Base-by-base conservation (phyloP, 2,888 invertebrate genomes). In the Hartigia nigra region DNA sequence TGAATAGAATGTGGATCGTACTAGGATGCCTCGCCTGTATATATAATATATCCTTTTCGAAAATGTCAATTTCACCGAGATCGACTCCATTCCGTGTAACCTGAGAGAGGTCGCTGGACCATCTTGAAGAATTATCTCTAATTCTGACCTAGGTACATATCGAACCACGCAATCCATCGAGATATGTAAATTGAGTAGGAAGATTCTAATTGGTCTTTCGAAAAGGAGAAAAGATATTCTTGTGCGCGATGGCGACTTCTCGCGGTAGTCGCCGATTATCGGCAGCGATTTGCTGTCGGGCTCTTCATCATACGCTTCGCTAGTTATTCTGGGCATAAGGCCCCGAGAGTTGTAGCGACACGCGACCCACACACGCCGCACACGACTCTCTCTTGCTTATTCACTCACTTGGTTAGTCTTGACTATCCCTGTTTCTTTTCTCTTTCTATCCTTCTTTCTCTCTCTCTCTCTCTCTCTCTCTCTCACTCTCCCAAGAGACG, bases 301-400 rank as follows among this genome's bases (percentile, higher is more conserved):
- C 82, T 82, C 84, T 87, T 86, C 87, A 86, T 88, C 88, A 87
- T 90, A 88, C 86, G 87, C 85, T 88, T 88, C 86, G 87, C 88
- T 88, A 87, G 87, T 85, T 87, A 85, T 87, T 78, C 76, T 78
- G 82, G 81, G 85, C 83, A 82, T 82, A 81, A 84, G 84, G 79
- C 83, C 81, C 83, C 79, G 79, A 79, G 82, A 78, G 69, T 76
- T 77, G 78, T 76, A 78, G 81, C 85, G 88, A 88, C 89, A 89
- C 89, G 89, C 89, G 89, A 89, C 88, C 88, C 87, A 87, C 89
- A 87, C 89, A 86, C 86, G 83, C 86, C 84, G 82, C 86, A 83
- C 86, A 86, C 87, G 87, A 85, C 85, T 84, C 82, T 82, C 80
- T 83, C 81, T 76, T 76, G 77, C 77, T 76, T 75, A 12, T 23